Base-by-base conservation (phyloP, 2,888 invertebrate genomes). In the Phalangium opilio region DNA sequence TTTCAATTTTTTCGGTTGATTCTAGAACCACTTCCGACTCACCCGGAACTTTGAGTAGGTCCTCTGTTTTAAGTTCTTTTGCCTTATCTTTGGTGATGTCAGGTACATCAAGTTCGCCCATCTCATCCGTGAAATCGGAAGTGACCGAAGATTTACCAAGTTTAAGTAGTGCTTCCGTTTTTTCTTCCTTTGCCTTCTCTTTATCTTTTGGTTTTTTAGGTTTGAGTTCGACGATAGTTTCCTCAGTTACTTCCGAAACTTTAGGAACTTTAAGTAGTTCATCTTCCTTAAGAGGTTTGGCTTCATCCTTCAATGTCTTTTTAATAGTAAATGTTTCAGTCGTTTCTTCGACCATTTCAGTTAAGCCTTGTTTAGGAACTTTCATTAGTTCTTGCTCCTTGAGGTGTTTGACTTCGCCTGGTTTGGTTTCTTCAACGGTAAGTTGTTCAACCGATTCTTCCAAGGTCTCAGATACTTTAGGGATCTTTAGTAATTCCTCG, bases 111-210 rank as follows among this genome's bases (percentile, higher is more conserved):
- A 27, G 27, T 27, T 27, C 27, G 27, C 27, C 27, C 27, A 27
- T 27, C 8, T 27, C 27, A 27, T 27, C 27, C 4, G 27, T 27
- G 4, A 27, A 7, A 8, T 27, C 27, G 4, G 27, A 27, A 27
- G 27, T 27, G 8, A 27, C 27, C 4, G 27, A 27, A 27, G 8
- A 4, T 27, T 27, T 27, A 7, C 27, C 27, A 27, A 27, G 27
- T 27, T 27, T 27, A 27, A 47, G 21, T 11, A 39, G 41, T 10
- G 45, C 45, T 21, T 40, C 45, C 21, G 39, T 36, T 15, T 40
- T 40, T 11, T 50, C 47, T 38, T 54, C 49, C 38, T 50, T 35
- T 27, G 33, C 43, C 35, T 40, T 38, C 40, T 45, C 33, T 21
- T 41, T 41, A n/a, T 46, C 45, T 35, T 19, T 15, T 11, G 27